Percentiles rank a stretch among this genome's conserved stretches.
phyloP scores from a whole-genome alignment of 2,113 vertebrate species.

The Conger conger region DNA sequence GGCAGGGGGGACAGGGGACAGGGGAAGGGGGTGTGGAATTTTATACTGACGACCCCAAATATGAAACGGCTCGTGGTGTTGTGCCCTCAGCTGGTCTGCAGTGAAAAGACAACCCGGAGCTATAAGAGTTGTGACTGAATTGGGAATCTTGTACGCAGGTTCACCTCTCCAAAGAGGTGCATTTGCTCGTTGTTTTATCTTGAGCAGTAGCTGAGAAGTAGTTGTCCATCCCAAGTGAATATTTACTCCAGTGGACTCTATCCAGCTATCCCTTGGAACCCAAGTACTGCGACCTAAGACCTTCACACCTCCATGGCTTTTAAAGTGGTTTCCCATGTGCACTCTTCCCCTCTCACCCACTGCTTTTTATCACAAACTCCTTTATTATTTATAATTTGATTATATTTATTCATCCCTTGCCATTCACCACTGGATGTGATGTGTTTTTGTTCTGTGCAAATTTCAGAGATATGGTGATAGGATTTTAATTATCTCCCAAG shows the following conservation, averaged over 20 bases:
- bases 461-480: not conserved
- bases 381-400: constrained; percentile 39
- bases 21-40: not conserved
- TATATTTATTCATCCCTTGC: constrained; percentile 7
- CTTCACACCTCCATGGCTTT: constrained; percentile 10
- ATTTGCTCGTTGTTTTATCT: not conserved
- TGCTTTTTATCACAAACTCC: constrained; percentile 31
- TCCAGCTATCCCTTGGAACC: not conserved
- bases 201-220: not conserved
- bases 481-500: not conserved
- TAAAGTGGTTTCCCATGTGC: constrained; percentile 30
- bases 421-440: constrained; percentile 33
- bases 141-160: not conserved
- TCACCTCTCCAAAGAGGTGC: not conserved
- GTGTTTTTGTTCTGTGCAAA: not conserved
- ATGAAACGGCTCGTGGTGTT: not conserved
- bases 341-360: constrained; percentile 40
- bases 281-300: constrained; percentile 35
- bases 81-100: not conserved
- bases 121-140: not conserved
- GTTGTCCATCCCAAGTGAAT: not conserved
- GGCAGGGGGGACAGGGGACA: not conserved
- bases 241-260: not conserved
- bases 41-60: not conserved
- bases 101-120: not conserved